Evolutionary conservation across 2,888 invertebrate genomes (phyloP), one percentile per base, ranked within the genome.

Genomic region (Dione juno): DNA sequence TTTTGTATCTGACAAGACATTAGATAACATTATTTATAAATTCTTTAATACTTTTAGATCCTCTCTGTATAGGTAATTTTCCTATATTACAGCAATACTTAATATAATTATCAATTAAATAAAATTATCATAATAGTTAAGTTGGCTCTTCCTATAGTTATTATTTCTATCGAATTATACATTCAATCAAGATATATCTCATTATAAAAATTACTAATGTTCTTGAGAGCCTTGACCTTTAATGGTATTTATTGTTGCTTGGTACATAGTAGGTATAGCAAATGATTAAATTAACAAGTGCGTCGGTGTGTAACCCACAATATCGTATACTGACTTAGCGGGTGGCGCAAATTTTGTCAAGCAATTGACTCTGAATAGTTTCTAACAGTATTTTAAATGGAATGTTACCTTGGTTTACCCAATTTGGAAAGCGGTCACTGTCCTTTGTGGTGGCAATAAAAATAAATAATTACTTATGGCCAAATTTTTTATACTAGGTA

Each of bases 371-470:
- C 65, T 67, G 45, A 69, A 71, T 70, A 40, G 59, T 19, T 67
- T 72, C 72, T 74, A 74, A 66, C 74, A 68, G 74, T 74, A 69
- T 69, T 52, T 41, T 61, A 63, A 43, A 11, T 48, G 66, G 71
- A 70, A 71, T 71, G 58, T 72, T 64, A 71, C 72, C 72, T 72
- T 74, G 72, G 65, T 67, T 71, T 69, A 63, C 63, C 70, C 75
- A 71, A 71, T 73, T 75, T 72, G 66, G 74, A 71, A 73, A 75
- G 65, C 71, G 73, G 74, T 73, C 73, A 75, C 37, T 63, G 73
- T 71, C 73, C 73, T 70, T 68, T 74, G 67, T 43, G 66, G 65
- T 57, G 28, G 21, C 61, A 74, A 65, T 61, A 58, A 67, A 67
- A 58, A 54, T 40, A 59, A 50, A 59, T 65, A 66, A 66, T 45